Evolutionary conservation across 1,140 invertebrate species (phyloP), one percentile per base, ranked within the genome.

Genomic region (Dendrolimus kikuchii): DNA sequence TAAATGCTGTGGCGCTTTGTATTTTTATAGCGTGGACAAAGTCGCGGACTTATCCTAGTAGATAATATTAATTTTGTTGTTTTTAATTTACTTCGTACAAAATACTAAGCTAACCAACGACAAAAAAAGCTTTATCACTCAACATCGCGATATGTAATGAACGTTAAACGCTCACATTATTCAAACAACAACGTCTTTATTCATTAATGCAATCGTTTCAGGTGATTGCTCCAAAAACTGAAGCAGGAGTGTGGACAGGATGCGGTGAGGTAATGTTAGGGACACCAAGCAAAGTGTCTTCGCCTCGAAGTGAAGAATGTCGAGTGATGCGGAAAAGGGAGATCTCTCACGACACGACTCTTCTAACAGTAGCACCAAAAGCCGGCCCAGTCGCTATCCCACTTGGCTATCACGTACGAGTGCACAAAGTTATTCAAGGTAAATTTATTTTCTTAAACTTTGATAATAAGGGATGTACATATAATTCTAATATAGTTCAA

Each of bases 341-440:
- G 0, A 67, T 83, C 44, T 68, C 78, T 0, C 82, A 86, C 40
- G 79, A 86, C 51, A 86, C 82, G 0, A 66, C 62, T 6, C 45
- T 86, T 36, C 48, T 86, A 4, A 66, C 72, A 0, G 49, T 86
- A 8, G 60, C 60, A 38, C 74, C 80, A 0, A 43, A 46, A 6
- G 46, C 73, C 0, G 80, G 78, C 5, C 68, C 77, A 3, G 78
- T 81, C 1, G 56, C 78, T n/a, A 76, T 83, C 5, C 82, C 82
- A 0, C 43, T 86, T 5, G 80, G 82, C 7, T 71, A 82, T 46
- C 82, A 85, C 53, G 71, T 86, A 0, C 55, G 80, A 5, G 65
- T 81, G 5, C 81, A 82, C 59, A 65, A 66, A 59, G 64, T 52
- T 59, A 55, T 68, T 5, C 55, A 64, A 43, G 77, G 77, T 80